phyloP scores from a whole-genome alignment of 2,113 vertebrate species.

The Rhea americana region DNA sequence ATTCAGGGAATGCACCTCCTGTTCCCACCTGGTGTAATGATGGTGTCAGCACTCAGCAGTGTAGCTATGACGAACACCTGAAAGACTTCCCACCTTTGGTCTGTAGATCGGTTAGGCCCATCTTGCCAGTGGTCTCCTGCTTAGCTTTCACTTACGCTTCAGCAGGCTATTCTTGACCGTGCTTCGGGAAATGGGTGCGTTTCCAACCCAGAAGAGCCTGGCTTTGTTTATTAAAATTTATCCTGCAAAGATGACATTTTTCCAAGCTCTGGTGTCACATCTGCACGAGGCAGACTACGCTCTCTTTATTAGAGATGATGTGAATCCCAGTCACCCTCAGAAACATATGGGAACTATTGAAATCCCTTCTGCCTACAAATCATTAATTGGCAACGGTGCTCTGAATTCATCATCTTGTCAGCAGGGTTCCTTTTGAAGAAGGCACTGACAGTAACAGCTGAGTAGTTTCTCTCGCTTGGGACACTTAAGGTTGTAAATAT shows the following conservation, averaged over 20 bases:
- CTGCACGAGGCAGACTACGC: constrained; percentile 17
- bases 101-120: constrained; percentile 6
- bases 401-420: constrained; percentile 68
- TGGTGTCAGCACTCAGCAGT: neutral
- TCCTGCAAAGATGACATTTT: constrained; percentile 42
- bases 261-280: neutral
- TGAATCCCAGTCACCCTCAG: constrained; percentile 46
- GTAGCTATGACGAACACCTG: neutral
- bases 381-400: constrained; percentile 56
- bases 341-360: constrained; percentile 57
- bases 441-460: constrained; percentile 44
- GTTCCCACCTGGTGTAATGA: neutral
- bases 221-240: constrained; percentile 44
- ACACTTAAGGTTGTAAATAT: constrained; percentile 13
- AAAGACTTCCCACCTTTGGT: constrained; percentile 1
- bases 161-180: neutral
- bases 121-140: neutral
- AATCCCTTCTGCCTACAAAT: constrained; percentile 64
- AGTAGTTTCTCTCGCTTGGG: constrained; percentile 8
- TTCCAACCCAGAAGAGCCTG: neutral
- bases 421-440: constrained; percentile 49
- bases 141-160: neutral
- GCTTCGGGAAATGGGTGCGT: neutral
- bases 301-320: constrained; percentile 32
- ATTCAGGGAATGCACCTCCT: neutral